These are phyloP conservation scores for Orius insidiosus DNA, from an alignment of 1,140 invertebrate species.

Conservation along the genomic window DNA sequence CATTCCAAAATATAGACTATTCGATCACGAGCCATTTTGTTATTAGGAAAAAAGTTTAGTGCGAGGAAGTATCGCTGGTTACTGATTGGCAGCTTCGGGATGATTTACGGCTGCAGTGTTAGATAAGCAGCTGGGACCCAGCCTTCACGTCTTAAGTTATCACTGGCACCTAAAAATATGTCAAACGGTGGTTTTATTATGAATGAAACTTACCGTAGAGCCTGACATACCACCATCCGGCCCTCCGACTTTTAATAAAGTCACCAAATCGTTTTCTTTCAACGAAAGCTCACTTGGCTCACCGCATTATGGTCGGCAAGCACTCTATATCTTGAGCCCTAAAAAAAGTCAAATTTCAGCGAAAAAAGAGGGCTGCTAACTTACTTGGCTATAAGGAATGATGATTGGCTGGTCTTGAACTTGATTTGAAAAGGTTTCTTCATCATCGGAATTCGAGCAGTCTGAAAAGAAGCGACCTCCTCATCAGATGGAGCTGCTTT, in stretches of 20 bases:
- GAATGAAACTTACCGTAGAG: constrained; percentile 49
- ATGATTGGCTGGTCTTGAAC: constrained; percentile 25
- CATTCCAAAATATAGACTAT: no score
- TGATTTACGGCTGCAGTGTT: constrained; percentile 53
- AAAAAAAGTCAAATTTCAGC: no score
- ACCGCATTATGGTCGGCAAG: constrained; percentile 82
- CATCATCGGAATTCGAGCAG: constrained; percentile 63
- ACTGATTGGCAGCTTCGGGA: constrained; percentile 41
- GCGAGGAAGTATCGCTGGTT: constrained; percentile 27
- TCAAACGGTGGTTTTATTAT: no score
- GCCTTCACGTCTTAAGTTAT: constrained; percentile 53
- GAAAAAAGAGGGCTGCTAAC: not conserved
- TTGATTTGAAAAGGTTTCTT: constrained; percentile 40
- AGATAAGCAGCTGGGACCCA: constrained; percentile 90
- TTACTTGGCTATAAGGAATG: constrained; percentile 4
- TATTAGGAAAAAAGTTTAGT: no score
- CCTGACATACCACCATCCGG: constrained; percentile 91
- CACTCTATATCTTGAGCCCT: constrained; percentile 60
- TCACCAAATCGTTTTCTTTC: constrained; percentile 70
- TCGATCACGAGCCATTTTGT: no score
- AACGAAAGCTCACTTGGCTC: constrained; percentile 76
- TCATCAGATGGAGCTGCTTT: constrained; percentile 31
- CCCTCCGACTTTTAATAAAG: constrained; percentile 76
- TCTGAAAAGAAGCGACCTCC: constrained; percentile 63
- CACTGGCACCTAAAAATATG: constrained; percentile 25